phyloP scores from a whole-genome alignment of 2,888 invertebrate species.

The Ypsolopha sequella region DNA sequence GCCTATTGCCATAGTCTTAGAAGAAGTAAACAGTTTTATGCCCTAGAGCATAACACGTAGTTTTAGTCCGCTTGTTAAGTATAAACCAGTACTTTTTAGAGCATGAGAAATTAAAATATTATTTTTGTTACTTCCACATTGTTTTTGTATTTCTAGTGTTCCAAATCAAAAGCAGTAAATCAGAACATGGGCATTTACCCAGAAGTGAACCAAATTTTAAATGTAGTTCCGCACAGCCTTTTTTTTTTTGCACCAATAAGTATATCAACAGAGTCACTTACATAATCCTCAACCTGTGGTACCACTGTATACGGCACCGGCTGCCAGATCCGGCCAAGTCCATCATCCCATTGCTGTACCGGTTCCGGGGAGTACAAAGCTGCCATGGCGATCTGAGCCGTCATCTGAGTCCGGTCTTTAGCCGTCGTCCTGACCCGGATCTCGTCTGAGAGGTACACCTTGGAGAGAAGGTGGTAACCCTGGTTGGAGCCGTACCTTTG shows the following conservation, averaged over 20 bases:
- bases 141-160: too few relatives aligned
- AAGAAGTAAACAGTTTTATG: too few relatives aligned
- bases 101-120: too few relatives aligned
- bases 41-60: too few relatives aligned
- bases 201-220: too few relatives aligned
- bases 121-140: too few relatives aligned
- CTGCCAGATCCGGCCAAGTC: slow-evolving; percentile 52
- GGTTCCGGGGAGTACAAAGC: slow-evolving; percentile 46
- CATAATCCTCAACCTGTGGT: slow-evolving; percentile 47
- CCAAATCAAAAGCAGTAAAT: not conserved
- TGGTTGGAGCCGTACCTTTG: slow-evolving; percentile 32
- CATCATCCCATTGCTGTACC: slow-evolving; percentile 54
- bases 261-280: slow-evolving; percentile 23
- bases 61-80: too few relatives aligned
- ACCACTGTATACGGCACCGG: slow-evolving; percentile 49
- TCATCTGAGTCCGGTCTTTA: slow-evolving; percentile 62
- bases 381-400: slow-evolving; percentile 45
- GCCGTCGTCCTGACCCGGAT: slow-evolving; percentile 45
- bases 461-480: slow-evolving; percentile 29
- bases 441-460: slow-evolving; percentile 38
- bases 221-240: too few relatives aligned
- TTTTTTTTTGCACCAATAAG: too few relatives aligned
- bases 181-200: not conserved
- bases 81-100: too few relatives aligned
- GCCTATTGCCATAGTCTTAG: too few relatives aligned